Evolutionary conservation across 2,797 vertebrate species (phyloP), one percentile per base, ranked within the genome.

Genomic region (Tangara arthus): DNA sequence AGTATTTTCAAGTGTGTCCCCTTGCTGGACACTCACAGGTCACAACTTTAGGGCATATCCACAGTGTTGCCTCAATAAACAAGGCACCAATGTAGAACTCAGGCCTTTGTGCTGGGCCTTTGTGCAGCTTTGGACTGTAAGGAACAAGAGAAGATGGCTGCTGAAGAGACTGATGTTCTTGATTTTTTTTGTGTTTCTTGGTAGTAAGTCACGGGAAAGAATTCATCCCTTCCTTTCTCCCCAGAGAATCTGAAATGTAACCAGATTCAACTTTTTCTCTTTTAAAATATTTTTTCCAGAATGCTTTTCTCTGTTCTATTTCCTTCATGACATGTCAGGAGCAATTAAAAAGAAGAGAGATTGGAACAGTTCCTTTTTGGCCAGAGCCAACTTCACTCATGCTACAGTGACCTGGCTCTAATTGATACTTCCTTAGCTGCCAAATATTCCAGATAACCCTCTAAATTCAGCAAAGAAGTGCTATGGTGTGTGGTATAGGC

Each of bases 401-500:
- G 90, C 84, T 94, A 59, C 82, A 90, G 60, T 93, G 90, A 95
- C 78, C 83, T 91, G 89, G 52, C 66, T 93, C 78, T 90, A 85
- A 93, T 8, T 90, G 93, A 95, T 96, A 82, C 83, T 94, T 82
- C 83, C 63, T 87, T 88, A 93, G 57, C 55, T 95, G 88, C 88
- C 91, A 92, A 52, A 65, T 86, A 82, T 69, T 80, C 69, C 61
- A 93, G 90, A 94, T 81, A 92, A 37, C 49, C 46, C 84, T 87
- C 78, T 87, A 90, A 90, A 42, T 89, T 79, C 87, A 83, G 71
- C 53, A 90, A 52, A 94, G 28, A 44, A 82, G 34, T 76, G 16
- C 35, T 91, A 26, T 64, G 61, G 15, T 73, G 37, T 86, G 69
- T 78, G 23, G 50, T 75, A 32, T 59, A 83, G 49, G 23, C 32